Base-by-base conservation (phyloP, 2,113 vertebrate genomes). In the Physeter macrocephalus region DNA sequence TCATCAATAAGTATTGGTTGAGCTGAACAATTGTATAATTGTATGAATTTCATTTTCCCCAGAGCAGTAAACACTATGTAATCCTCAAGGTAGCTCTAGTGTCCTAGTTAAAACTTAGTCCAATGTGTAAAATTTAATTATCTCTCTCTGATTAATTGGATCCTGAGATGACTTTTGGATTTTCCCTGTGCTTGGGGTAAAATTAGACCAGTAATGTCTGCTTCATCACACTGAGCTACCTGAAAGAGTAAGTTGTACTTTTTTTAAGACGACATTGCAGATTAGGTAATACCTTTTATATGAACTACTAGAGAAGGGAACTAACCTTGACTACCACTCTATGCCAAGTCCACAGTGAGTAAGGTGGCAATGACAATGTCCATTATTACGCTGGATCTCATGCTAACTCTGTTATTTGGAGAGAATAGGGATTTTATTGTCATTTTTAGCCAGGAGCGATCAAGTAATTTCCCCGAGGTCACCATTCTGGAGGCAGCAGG, bases 91-190 rank as follows among this genome's bases (percentile, higher is more conserved):
- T 95, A 97, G 94, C 87, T 80, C 74, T 88, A 61, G 96, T 97
- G 97, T 97, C 97, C 97, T 96, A 97, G 96, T 98, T 98, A 98
- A 98, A 97, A 95, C 97, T 97, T 96, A 97, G 96, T 94, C 96
- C 96, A 66, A 96, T 98, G 97, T 98, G 96, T 98, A 97, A 98
- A 97, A 97, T 98, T 98, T 98, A 97, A 98, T 98, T 98, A 97
- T 98, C 97, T 97, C 67, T 96, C 78, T 95, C 97, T 98, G 97
- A 98, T 97, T 97, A 98, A 98, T 97, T 97, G 97, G 95, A 93
- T 98, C 93, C 74, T 97, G 93, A 97, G 96, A 97, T 97, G 96
- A 97, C 93, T 98, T 97, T 94, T 97, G 97, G 95, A 96, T 94
- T 97, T 98, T 97, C 96, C 89, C 97, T 97, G 57, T 96, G 95